phyloP scores from a whole-genome alignment of 2,888 invertebrate species.

The Cordilura impudica region DNA sequence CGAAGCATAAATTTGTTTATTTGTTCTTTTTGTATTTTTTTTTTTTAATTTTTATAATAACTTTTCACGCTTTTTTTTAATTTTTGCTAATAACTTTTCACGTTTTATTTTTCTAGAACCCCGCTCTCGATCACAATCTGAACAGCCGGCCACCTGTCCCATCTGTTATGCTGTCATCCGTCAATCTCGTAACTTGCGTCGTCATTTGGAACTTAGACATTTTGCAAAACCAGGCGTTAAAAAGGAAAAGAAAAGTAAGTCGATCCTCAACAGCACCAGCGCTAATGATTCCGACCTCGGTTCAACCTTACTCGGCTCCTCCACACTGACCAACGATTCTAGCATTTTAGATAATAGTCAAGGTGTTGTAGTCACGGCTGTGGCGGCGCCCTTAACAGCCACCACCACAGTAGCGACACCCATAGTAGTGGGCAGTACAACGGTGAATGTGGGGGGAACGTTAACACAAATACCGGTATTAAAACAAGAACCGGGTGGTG shows the following conservation, averaged over 20 bases:
- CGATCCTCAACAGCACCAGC: slow-evolving; percentile 68
- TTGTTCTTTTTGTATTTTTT: background rate
- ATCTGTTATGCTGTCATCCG: slow-evolving; percentile 81
- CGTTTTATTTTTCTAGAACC: slow-evolving; percentile 72
- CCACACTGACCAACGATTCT: slow-evolving; percentile 50
- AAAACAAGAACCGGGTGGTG: slow-evolving; percentile 62
- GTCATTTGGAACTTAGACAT: slow-evolving; percentile 79
- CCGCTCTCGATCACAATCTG: slow-evolving; percentile 81
- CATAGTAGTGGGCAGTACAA: slow-evolving; percentile 64
- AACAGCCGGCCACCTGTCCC: slow-evolving; percentile 82
- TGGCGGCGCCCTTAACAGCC: slow-evolving; percentile 49
- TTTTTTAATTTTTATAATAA: background rate
- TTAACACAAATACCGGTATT: slow-evolving; percentile 59
- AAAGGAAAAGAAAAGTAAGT: slow-evolving; percentile 78
- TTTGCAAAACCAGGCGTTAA: slow-evolving; percentile 78
- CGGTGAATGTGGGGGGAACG: slow-evolving; percentile 39
- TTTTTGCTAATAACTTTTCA: too few species aligned
- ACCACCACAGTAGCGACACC: slow-evolving; percentile 60
- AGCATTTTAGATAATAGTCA: slow-evolving; percentile 37
- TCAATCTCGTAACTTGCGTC: slow-evolving; percentile 81
- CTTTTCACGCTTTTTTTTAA: background rate
- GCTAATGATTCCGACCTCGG: slow-evolving; percentile 64
- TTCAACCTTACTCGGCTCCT: slow-evolving; percentile 51
- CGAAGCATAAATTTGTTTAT: background rate
- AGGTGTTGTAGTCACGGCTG: slow-evolving; percentile 27